Conservation (phyloP, 1,140 invertebrate species). For the Musca domestica region DNA sequence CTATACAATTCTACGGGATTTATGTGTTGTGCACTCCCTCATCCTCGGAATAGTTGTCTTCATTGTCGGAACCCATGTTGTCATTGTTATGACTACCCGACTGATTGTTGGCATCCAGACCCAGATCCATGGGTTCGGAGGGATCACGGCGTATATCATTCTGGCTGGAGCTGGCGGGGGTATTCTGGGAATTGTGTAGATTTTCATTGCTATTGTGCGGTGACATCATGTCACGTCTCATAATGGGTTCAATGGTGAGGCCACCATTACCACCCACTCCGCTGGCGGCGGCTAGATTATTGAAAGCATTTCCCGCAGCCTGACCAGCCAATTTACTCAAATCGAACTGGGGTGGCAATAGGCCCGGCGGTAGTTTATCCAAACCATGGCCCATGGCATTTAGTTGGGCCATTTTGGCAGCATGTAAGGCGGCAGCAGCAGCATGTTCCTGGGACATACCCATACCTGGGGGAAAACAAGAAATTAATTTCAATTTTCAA, state of each 20-base stretch:
- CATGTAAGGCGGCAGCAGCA: slow-evolving; percentile 61
- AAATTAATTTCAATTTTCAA: not conserved
- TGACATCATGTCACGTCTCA: slow-evolving; percentile 36
- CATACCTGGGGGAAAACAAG: slow-evolving; percentile 46
- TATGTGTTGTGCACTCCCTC: slow-evolving; percentile 52
- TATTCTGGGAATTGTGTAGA: not conserved
- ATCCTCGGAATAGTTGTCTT: slow-evolving; percentile 52
- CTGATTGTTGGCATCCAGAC: slow-evolving; percentile 43
- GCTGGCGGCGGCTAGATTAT: slow-evolving; percentile 18
- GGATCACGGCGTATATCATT: slow-evolving; percentile 40
- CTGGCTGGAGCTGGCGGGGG: slow-evolving; percentile 24
- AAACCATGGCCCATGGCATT: slow-evolving; percentile 65
- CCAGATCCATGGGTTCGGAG: slow-evolving; percentile 48
- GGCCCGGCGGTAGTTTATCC: slow-evolving; percentile 51
- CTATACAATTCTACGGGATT: not conserved
- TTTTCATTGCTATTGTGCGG: slow-evolving; percentile 8
- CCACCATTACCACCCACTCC: slow-evolving; percentile 21
- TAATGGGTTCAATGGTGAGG: slow-evolving; percentile 43
- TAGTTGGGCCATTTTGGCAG: slow-evolving; percentile 69
- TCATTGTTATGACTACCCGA: slow-evolving; percentile 44
- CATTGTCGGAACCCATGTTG: slow-evolving; percentile 42
- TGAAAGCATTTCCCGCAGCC: not conserved
- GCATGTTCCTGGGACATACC: slow-evolving; percentile 58
- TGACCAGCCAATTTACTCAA: slow-evolving; percentile 37
- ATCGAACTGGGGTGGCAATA: slow-evolving; percentile 49